Evolutionary conservation across 2,797 vertebrate species (phyloP), one percentile per base, ranked within the genome.

Genomic region (Chromobotia macracanthus): DNA sequence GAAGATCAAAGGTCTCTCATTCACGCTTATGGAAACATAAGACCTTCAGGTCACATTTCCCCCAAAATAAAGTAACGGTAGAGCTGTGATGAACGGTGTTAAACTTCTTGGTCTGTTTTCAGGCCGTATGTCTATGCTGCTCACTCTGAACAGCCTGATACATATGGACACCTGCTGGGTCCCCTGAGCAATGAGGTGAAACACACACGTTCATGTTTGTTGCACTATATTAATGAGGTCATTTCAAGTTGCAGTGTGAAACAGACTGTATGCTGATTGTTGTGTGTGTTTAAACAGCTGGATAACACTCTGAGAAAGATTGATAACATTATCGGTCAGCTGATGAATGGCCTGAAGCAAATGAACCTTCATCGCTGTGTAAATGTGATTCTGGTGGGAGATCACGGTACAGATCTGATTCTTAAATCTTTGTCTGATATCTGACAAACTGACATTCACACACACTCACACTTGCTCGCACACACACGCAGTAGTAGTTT

Each of bases 321-420:
- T 38, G 98, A 99, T 84, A 96, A 94, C 90, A 93, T 95, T 75
- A 94, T 99, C 15, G 97, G 97, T 48, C 96, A 99, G 44, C 89
- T 99, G 86, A 96, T 99, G 98, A 97, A 98, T 50, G 98, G 98
- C 0, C 89, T 99, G 86, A 99, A 99, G 83, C 98, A 99, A 82
- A 89, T 98, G 91, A 96, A 96, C 80, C 93, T 99, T 9, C 97
- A 99, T 79, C 95, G 96, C 73, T 99, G 98, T 83, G 95, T 96
- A 72, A 98, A 99, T 58, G 91, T 99, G 89, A 96, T 99, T 89
- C 91, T 99, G 71, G 96, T 99, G 8, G 97, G 97, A 76, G 98
- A 99, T 82, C 98, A 99, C 3, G 98, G 98, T 98, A 94, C 82
- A 28, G 28, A 28, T 28, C 28, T 58, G 55, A 23, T 19, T 58